These are phyloP conservation scores for Boloria euphrosyne DNA, from an alignment of 2,888 invertebrate species.

Conservation along the genomic window DNA sequence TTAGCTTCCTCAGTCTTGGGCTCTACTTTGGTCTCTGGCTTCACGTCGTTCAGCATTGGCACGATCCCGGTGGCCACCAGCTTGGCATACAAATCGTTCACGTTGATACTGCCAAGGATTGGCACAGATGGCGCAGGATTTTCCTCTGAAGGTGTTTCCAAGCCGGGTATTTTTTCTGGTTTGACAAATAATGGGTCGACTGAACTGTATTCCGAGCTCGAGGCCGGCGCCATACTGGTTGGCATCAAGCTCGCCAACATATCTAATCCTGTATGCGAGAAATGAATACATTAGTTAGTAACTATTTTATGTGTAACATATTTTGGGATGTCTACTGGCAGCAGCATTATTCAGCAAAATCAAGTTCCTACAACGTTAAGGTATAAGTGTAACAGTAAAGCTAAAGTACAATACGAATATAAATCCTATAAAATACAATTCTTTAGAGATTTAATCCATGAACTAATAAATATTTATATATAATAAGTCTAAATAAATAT, in stretches of 20 bases:
- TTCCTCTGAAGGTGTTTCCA: conserved; percentile 62
- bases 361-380: no score
- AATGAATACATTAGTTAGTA: neutral
- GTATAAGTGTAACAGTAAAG: no score
- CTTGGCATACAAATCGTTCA: conserved; percentile 92
- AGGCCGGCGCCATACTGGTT: conserved; percentile 81
- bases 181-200: conserved; percentile 66
- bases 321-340: no score
- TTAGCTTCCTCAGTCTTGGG: conserved; percentile 52
- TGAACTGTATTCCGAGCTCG: conserved; percentile 81
- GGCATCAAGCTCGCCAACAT: conserved; percentile 86
- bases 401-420: no score
- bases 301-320: no score
- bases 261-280: conserved; percentile 78
- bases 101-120: conserved; percentile 81
- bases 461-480: no score
- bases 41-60: conserved; percentile 49
- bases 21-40: conserved; percentile 47
- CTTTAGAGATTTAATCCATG: no score
- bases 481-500: neutral
- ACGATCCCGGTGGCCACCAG: conserved; percentile 88
- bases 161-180: conserved; percentile 65
- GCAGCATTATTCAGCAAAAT: no score
- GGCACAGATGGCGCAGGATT: conserved; percentile 57
- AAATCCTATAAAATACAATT: no score